Conservation (phyloP, 30 jellyfish, hydroid and myxozoan genomes). For the Hydra vulgaris region DNA sequence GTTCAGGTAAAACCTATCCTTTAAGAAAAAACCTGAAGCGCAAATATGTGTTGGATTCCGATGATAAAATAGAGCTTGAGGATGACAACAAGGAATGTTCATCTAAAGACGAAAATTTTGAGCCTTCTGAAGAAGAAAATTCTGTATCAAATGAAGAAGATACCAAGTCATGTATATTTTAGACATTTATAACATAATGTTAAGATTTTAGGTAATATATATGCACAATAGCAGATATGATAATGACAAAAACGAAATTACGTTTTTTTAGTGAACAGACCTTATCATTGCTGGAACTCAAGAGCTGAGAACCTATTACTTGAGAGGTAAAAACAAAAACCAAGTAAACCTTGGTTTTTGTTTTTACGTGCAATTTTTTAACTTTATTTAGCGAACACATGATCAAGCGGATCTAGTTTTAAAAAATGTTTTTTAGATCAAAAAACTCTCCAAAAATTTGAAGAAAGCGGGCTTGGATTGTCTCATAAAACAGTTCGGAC, state of each 20-base stretch:
- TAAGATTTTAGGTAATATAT: neutral
- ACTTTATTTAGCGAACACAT: neutral
- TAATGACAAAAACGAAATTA: neutral
- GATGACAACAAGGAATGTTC: neutral
- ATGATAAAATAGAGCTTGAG: neutral
- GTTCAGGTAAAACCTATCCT: neutral
- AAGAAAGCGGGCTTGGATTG: neutral
- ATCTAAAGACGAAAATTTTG: neutral
- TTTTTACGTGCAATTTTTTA: neutral
- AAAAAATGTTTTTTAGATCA: neutral
- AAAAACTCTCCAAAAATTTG: neutral
- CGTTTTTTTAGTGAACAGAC: neutral
- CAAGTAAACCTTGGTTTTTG: neutral
- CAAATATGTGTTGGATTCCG: neutral
- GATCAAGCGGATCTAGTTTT: neutral
- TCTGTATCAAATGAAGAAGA: neutral
- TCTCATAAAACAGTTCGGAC: neutral
- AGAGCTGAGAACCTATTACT: neutral
- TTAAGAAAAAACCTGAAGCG: neutral
- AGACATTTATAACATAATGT: neutral
- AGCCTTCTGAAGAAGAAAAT: neutral
- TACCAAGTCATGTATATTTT: neutral
- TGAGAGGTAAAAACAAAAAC: no score
- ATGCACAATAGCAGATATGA: neutral
- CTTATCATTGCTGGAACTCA: neutral